phyloP scores from a whole-genome alignment of 2,888 invertebrate genomes.

The Nomada goodeniana region DNA sequence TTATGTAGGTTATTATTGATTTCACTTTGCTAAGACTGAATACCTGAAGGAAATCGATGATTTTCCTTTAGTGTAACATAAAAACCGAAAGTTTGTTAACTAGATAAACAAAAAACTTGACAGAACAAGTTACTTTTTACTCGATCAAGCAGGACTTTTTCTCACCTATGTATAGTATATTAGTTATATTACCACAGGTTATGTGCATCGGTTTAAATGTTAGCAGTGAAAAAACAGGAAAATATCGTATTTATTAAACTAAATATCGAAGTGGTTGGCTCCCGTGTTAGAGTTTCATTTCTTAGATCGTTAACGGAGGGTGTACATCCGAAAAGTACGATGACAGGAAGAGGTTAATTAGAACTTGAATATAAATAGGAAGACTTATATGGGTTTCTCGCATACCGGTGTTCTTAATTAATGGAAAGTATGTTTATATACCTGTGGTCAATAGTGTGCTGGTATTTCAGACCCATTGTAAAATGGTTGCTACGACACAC shows the following conservation, averaged over 20 bases:
- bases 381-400: constrained; percentile 11
- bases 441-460: constrained; percentile 85
- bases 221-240: constrained; percentile 11
- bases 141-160: constrained; percentile 1
- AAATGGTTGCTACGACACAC: constrained; percentile 96
- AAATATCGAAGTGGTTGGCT: constrained; percentile 2
- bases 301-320: not conserved
- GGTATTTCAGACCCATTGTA: constrained; percentile 92
- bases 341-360: constrained; percentile 47
- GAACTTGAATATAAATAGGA: constrained; percentile 7
- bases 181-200: constrained; percentile 43
- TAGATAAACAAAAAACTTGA: constrained; percentile 1
- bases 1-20: constrained; percentile 63
- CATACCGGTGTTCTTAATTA: constrained; percentile 15
- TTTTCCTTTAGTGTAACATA: constrained; percentile 20
- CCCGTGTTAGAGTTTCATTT: not conserved
- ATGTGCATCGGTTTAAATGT: constrained; percentile 42
- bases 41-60: constrained; percentile 31
- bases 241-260: constrained; percentile 12
- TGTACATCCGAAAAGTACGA: constrained; percentile 8
- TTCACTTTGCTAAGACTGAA: constrained; percentile 22
- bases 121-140: not conserved
- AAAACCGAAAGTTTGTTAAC: constrained; percentile 4
- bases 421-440: constrained; percentile 76
- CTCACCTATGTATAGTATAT: constrained; percentile 2